phyloP scores from a whole-genome alignment of 2,113 vertebrate species.

The Arizona elegans region DNA sequence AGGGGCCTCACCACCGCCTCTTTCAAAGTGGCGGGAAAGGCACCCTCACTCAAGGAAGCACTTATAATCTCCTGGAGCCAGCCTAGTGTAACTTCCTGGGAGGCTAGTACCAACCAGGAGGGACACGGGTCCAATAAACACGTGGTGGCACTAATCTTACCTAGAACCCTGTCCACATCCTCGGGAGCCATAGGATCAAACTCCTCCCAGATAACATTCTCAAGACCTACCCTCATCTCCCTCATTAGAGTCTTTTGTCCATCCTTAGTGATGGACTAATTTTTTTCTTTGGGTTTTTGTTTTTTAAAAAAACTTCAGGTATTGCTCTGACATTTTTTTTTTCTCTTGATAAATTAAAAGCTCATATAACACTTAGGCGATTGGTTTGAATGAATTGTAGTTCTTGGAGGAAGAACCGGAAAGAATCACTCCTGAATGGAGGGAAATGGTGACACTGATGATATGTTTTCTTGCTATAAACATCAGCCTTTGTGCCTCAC shows the following conservation, averaged over 20 bases:
- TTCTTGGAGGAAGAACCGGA: background rate
- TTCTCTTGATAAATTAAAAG: background rate
- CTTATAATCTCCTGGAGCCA: no score
- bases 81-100: no score
- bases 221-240: no score
- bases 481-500: background rate
- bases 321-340: background rate
- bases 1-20: no score
- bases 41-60: no score
- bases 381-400: background rate
- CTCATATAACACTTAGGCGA: background rate
- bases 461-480: slow-evolving; percentile 4
- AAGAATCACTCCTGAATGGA: background rate
- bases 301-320: background rate
- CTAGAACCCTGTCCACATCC: no score
- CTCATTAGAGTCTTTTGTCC: background rate
- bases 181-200: no score
- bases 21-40: no score
- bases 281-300: background rate
- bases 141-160: no score
- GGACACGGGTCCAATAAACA: no score
- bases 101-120: no score
- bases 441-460: slow-evolving; percentile 6
- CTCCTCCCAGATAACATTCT: no score
- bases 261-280: background rate